Conservation (phyloP, 64 coral and sea anemone genomes). For the Astreopora myriophthalma region DNA sequence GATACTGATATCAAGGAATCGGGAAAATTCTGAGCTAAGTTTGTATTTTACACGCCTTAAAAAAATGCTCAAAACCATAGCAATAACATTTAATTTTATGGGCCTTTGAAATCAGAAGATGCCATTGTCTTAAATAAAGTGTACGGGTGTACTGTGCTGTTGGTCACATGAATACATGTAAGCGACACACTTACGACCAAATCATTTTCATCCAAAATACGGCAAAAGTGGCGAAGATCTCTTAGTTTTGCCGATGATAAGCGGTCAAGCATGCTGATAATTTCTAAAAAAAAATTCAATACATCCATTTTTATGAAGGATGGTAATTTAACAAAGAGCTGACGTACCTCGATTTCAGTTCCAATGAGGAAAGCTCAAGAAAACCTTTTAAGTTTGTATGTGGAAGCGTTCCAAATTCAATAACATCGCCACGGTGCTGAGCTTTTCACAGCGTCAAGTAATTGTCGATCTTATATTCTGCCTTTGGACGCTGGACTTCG, state of each 20-base stretch:
- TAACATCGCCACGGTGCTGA: background rate
- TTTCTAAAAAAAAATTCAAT: background rate
- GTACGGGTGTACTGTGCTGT: background rate
- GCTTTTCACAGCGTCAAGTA: background rate
- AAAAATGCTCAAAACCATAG: background rate
- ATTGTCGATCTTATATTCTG: background rate
- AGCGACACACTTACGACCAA: background rate
- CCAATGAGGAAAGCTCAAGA: constrained; percentile 1
- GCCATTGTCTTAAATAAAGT: background rate
- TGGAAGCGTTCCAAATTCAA: background rate
- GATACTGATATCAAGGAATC: background rate
- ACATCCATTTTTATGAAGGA: background rate
- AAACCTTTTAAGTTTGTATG: constrained; percentile 4
- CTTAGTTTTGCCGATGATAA: background rate
- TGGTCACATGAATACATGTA: background rate
- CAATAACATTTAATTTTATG: background rate
- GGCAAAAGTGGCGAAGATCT: background rate
- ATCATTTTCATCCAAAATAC: background rate
- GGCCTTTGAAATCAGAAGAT: background rate
- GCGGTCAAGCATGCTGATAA: background rate
- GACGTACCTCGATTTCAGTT: constrained; percentile 33
- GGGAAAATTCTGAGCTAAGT: background rate
- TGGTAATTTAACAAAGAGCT: background rate
- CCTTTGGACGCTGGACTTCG: background rate
- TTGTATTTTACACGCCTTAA: background rate